phyloP scores from a whole-genome alignment of 2,113 vertebrate genomes.

The Arvicanthis niloticus region DNA sequence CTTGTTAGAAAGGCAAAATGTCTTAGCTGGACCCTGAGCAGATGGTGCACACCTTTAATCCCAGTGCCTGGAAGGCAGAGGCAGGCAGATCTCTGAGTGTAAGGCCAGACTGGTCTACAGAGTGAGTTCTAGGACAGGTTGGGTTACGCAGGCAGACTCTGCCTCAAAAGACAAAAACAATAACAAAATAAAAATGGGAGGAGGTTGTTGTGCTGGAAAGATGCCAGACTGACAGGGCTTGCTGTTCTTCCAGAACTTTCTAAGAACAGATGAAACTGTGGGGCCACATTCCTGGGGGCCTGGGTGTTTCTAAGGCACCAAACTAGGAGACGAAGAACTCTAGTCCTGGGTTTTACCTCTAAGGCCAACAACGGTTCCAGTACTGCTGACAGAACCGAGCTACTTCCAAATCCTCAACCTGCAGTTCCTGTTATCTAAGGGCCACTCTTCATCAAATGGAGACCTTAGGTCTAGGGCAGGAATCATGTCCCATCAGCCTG shows the following conservation, averaged over 20 bases:
- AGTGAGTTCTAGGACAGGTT: not conserved
- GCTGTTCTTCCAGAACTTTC: no score
- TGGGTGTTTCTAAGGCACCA: not conserved
- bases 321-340: not conserved
- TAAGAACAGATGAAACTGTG: not conserved
- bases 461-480: not conserved
- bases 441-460: not conserved
- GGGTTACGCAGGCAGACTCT: not conserved
- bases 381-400: not conserved
- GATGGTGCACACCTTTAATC: no score
- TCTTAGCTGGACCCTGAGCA: not conserved
- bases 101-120: not conserved
- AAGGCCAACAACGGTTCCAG: not conserved
- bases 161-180: not conserved
- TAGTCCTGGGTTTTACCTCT: not conserved
- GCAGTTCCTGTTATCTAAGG: not conserved
- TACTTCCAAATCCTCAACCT: no score
- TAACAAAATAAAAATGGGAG: not conserved
- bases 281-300: not conserved
- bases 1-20: slow-evolving; percentile 3
- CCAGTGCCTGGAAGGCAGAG: no score
- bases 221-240: not conserved
- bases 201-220: not conserved
- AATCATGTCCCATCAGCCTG: no score
- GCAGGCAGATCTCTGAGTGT: no score